Evolutionary conservation across 92 coral and sea anemone species (phyloP).

Genomic region (Porites cylindrica): DNA sequence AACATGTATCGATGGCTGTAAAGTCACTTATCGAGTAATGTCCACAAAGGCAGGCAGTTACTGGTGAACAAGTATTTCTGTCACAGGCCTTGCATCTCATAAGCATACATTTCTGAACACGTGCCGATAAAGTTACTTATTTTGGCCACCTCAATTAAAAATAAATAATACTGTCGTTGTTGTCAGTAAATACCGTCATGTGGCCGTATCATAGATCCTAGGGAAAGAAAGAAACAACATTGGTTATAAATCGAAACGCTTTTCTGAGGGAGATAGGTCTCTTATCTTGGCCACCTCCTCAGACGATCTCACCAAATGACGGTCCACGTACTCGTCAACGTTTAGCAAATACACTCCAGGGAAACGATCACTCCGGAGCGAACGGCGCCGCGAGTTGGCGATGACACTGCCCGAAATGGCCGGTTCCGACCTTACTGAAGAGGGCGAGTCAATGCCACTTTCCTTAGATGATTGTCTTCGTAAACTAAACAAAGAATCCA

Average conservation of each 20-base stretch:
- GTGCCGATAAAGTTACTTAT: background rate
- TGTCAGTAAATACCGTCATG: background rate
- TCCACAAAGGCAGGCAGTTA: too few species aligned
- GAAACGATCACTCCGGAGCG: constrained; percentile 37
- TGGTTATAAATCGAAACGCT: constrained; percentile 61
- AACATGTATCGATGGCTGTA: too few species aligned
- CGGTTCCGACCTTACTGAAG: constrained; percentile 70
- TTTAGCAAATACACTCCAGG: constrained; percentile 76
- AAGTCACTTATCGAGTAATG: too few species aligned
- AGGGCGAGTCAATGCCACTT: constrained; percentile 54
- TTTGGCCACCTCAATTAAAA: background rate
- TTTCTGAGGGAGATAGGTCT: constrained; percentile 95
- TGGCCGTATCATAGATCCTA: background rate
- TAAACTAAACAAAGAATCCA: constrained; percentile 35
- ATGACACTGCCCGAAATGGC: constrained; percentile 25
- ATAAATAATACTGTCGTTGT: background rate
- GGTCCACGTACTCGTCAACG: constrained; percentile 90
- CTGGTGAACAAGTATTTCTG: too few species aligned
- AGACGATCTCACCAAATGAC: constrained; percentile 92
- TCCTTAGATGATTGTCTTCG: constrained; percentile 39
- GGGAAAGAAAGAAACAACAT: background rate
- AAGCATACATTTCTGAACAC: too few species aligned
- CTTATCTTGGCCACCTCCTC: constrained; percentile 90
- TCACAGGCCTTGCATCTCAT: too few species aligned
- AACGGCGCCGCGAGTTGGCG: constrained; percentile 31